A percentile compares a stretch with the other conserved stretches of the same genome.
These are phyloP conservation scores for Autographa gamma DNA, from an alignment of 2,888 invertebrate species.

Conservation along the genomic window DNA sequence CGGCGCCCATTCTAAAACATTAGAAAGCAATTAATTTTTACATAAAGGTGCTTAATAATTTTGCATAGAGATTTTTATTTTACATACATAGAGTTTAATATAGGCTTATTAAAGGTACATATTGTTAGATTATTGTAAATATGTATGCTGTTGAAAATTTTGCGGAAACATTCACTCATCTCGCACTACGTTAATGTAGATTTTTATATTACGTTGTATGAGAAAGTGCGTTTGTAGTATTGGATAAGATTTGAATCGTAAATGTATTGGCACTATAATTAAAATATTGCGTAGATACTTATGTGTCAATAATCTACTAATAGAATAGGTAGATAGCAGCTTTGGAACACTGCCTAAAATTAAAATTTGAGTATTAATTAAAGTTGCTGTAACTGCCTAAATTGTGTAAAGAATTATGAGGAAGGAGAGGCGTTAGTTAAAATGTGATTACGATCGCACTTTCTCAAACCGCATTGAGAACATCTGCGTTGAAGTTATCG, in stretches of 20 bases:
- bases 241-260: conserved; percentile 11
- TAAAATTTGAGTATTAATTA: conserved; percentile 11
- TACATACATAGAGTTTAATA: conserved; percentile 53
- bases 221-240: conserved; percentile 49
- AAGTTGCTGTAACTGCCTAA: conserved; percentile 16
- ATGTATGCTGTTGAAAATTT: conserved; percentile 62
- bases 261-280: conserved; percentile 19
- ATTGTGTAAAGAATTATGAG: conserved; percentile 14
- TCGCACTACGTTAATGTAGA: conserved; percentile 51
- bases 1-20: conserved; percentile 40
- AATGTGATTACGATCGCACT: conserved; percentile 39
- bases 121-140: conserved; percentile 55
- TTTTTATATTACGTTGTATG: conserved; percentile 48
- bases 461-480: conserved; percentile 34
- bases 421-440: conserved; percentile 12
- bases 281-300: conserved; percentile 1
- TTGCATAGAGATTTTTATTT: conserved; percentile 70
- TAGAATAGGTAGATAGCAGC: conserved; percentile 22
- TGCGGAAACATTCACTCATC: conserved; percentile 42
- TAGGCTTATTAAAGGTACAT: conserved; percentile 56
- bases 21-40: conserved; percentile 56
- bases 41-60: conserved; percentile 72
- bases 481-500: conserved; percentile 44
- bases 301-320: conserved; percentile 18
- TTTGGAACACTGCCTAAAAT: conserved; percentile 16